Evolutionary conservation across 1,140 invertebrate species (phyloP).

Genomic region (Eufriesea mexicana): DNA sequence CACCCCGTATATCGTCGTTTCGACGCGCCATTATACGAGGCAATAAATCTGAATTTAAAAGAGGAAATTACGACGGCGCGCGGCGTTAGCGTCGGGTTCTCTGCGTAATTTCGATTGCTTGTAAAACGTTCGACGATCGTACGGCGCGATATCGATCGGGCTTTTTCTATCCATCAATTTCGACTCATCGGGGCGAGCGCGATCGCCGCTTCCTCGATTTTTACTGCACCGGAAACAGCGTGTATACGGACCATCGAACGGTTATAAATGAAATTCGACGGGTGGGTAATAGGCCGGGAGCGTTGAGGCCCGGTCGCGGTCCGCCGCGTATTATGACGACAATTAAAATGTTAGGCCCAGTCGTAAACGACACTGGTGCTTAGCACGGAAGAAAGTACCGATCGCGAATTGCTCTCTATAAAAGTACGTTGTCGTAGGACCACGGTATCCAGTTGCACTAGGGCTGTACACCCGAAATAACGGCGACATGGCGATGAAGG

Average conservation of each 20-base stretch:
- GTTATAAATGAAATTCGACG: constrained; percentile 26
- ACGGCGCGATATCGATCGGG: constrained; percentile 10
- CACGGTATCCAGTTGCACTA: constrained; percentile 73
- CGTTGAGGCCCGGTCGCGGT: constrained; percentile 62
- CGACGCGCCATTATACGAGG: not conserved
- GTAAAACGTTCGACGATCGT: constrained; percentile 22
- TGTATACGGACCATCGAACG: not conserved
- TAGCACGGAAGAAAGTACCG: constrained; percentile 75
- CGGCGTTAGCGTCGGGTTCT: not conserved
- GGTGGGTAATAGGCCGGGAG: not conserved
- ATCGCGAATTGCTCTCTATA: constrained; percentile 70
- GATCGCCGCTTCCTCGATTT: constrained; percentile 25
- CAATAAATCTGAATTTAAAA: constrained; percentile 9
- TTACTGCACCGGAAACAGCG: constrained; percentile 24
- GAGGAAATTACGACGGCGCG: constrained; percentile 4
- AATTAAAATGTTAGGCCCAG: constrained; percentile 76
- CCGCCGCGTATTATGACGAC: constrained; percentile 73
- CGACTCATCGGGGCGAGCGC: not conserved
- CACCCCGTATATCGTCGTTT: not conserved
- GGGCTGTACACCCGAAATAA: constrained; percentile 67
- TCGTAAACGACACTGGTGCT: constrained; percentile 78
- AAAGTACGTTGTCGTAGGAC: constrained; percentile 70
- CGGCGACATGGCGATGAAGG: constrained; percentile 74
- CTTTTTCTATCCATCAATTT: constrained; percentile 20
- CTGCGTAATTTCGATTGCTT: constrained; percentile 1